Evolutionary conservation across 2,797 vertebrate genomes (phyloP).

Genomic region (Alosa sapidissima): DNA sequence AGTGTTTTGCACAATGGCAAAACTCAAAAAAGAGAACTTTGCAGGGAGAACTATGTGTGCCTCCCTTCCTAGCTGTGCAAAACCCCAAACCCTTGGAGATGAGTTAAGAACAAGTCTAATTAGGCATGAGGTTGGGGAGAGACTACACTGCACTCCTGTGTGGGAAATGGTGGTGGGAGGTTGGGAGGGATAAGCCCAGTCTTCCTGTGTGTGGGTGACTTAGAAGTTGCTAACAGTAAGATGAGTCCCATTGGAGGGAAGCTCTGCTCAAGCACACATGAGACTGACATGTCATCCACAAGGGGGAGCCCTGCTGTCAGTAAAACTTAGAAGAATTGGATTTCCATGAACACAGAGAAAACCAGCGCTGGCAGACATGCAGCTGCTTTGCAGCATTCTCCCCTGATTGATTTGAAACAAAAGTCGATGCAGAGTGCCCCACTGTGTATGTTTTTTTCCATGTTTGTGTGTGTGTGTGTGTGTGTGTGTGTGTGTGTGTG

Average conservation of each 20-base stretch:
- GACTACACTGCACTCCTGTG: background rate
- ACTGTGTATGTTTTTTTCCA: background rate
- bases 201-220: background rate
- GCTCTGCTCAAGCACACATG: background rate
- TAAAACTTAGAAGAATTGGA: background rate
- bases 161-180: background rate
- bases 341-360: background rate
- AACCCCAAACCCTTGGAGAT: background rate
- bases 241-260: background rate
- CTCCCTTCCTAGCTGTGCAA: background rate
- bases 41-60: background rate
- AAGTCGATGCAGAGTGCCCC: background rate
- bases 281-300: background rate
- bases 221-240: background rate
- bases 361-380: background rate
- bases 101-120: background rate
- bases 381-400: background rate
- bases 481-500: background rate
- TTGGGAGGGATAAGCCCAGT: background rate
- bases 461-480: background rate
- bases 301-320: conserved; percentile 10
- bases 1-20: background rate
- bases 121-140: background rate
- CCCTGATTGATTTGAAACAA: background rate
- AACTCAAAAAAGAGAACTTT: background rate